Percentiles rank a stretch among this genome's conserved stretches.
These are phyloP conservation scores for Conops quadrifasciatus DNA, from an alignment of 2,888 invertebrate genomes.

Conservation along the genomic window DNA sequence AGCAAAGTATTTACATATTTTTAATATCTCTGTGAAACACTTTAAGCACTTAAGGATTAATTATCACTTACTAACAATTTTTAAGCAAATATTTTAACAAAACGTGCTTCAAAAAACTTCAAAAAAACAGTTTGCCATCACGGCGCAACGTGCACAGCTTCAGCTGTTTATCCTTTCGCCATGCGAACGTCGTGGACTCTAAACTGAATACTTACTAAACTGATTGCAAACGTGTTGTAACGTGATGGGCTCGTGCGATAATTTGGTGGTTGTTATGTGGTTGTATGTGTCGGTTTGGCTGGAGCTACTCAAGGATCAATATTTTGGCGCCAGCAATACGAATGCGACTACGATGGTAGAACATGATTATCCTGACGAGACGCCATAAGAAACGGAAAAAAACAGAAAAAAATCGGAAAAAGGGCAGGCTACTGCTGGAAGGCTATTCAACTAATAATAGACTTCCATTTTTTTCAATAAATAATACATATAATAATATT, in stretches of 20 bases:
- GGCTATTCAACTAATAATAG: too few species aligned
- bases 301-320: slow-evolving; percentile 12
- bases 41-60: background rate
- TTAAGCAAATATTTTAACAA: background rate
- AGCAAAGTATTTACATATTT: too few species aligned
- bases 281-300: slow-evolving; percentile 5
- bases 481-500: too few species aligned
- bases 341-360: background rate
- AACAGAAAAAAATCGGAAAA: background rate
- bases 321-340: slow-evolving; percentile 28
- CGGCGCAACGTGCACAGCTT: slow-evolving; percentile 2
- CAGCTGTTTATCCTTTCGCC: background rate
- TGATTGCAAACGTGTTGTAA: too few species aligned
- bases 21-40: background rate
- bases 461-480: too few species aligned
- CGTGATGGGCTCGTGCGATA: background rate
- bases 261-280: background rate
- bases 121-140: background rate
- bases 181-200: background rate
- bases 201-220: background rate
- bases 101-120: background rate
- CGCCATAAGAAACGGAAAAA: background rate
- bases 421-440: too few species aligned
- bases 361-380: background rate
- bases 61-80: background rate